These are phyloP conservation scores for Eilema griseolum DNA, from an alignment of 2,888 invertebrate species.

Conservation along the genomic window DNA sequence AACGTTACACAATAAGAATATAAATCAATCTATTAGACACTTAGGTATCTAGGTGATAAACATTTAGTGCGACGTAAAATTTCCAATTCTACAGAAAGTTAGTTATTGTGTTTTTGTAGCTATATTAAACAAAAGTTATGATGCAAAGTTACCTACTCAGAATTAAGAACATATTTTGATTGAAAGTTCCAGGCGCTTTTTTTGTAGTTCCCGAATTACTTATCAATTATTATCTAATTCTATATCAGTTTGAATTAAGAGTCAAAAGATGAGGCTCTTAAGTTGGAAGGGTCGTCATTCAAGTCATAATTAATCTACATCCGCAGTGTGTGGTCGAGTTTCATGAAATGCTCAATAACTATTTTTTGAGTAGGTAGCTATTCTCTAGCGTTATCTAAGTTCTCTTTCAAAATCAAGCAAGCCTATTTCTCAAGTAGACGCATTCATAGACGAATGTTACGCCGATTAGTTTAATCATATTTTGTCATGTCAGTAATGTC, in stretches of 20 bases:
- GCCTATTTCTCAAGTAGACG: neutral
- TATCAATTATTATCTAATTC: no score
- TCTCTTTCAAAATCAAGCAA: neutral
- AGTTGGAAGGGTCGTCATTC: neutral
- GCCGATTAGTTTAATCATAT: neutral
- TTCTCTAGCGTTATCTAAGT: neutral
- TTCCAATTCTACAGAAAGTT: neutral
- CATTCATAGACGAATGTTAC: neutral
- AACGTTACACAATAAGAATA: neutral
- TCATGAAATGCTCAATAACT: no score
- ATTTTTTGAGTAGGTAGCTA: no score
- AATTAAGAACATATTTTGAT: neutral
- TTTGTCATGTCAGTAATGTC: conserved; percentile 6
- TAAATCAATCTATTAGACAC: neutral
- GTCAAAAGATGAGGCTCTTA: neutral
- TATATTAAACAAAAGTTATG: neutral
- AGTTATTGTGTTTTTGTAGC: neutral
- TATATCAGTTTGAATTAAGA: neutral
- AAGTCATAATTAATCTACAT: neutral
- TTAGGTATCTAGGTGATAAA: neutral
- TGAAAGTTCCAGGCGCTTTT: neutral
- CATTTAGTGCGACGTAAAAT: neutral
- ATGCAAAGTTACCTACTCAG: no score
- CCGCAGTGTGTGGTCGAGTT: no score
- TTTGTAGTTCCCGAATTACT: no score